A percentile compares a stretch with the other conserved stretches of the same genome.
phyloP scores from a whole-genome alignment of 2,113 vertebrate genomes.

The Equus quagga region DNA sequence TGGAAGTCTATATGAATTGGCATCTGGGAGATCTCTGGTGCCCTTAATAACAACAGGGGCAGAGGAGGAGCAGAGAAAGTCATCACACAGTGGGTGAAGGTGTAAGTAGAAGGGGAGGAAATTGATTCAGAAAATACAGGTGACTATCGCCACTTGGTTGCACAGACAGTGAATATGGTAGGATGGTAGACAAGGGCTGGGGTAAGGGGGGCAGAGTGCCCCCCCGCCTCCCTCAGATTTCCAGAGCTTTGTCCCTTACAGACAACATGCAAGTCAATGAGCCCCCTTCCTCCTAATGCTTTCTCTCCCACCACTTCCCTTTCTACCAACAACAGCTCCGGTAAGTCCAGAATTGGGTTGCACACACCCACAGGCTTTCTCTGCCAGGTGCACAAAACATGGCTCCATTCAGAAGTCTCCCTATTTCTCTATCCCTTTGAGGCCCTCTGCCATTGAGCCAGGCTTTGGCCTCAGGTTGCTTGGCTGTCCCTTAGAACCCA shows the following conservation, averaged over 20 bases:
- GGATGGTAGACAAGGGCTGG: too few species aligned
- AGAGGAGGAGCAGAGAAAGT: background rate
- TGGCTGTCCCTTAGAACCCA: background rate
- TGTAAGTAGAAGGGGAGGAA: background rate
- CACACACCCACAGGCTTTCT: background rate
- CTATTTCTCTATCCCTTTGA: background rate
- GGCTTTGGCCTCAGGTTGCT: background rate
- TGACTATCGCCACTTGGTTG: background rate
- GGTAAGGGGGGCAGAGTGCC: background rate
- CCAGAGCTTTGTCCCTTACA: background rate
- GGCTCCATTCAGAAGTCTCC: background rate
- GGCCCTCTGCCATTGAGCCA: background rate
- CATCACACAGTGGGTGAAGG: background rate
- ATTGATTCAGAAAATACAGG: background rate
- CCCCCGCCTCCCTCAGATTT: background rate
- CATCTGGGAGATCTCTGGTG: background rate
- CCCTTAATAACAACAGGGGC: background rate
- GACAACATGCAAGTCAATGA: background rate
- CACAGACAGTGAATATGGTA: background rate
- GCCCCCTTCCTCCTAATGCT: background rate
- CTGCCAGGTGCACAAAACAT: background rate
- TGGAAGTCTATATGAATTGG: background rate
- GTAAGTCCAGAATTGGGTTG: background rate
- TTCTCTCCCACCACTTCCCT: background rate
- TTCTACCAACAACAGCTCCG: background rate